Base-by-base conservation (phyloP, 2,113 vertebrate genomes). In the Rallus limicola region DNA sequence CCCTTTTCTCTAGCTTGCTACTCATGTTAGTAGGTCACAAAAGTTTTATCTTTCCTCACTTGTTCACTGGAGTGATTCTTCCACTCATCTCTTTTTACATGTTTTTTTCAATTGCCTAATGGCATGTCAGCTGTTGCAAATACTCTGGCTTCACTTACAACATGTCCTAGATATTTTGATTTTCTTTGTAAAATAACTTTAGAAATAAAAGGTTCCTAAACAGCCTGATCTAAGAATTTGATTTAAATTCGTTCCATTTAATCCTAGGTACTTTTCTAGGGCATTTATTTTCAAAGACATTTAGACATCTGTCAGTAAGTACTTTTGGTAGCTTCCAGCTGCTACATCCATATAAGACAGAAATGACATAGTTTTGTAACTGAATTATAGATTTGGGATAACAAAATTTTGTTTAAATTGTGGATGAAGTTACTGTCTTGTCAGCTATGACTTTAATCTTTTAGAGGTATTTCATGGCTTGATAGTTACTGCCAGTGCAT, bases 221-320 rank as follows among this genome's bases (percentile, higher is more conserved):
- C 59, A 77, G 59, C 42, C 58, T 89, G 44, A 91, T 88, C 77
- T 92, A 92, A 84, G 69, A 86, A 93, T 79, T 86, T 87, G 42
- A 75, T 95, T 96, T 92, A 91, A 92, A 91, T 84, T 92, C 23
- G 84, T 95, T 82, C 77, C 28, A 40, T 86, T 93, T 95, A 93
- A 96, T 95, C 81, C 72, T 69, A 75, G 7, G 33, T 92, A 89
- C 62, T 95, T 95, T 92, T 24, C 44, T 88, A 84, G 1, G 8
- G 77, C 81, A 89, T 91, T 75, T 89, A 38, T 93, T 96, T 94
- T 95, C 86, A 95, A 95, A 97, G 69, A 34, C 81, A 64, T 95
- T 84, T 79, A 86, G 77, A 71, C 56, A 69, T 95, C 93, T 95
- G 89, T 83, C 88, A 81, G 68, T 93, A 75, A 82, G 72, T 93